Base-by-base conservation (phyloP, 2,113 vertebrate species). In the Periophthalmodon schlosseri region DNA sequence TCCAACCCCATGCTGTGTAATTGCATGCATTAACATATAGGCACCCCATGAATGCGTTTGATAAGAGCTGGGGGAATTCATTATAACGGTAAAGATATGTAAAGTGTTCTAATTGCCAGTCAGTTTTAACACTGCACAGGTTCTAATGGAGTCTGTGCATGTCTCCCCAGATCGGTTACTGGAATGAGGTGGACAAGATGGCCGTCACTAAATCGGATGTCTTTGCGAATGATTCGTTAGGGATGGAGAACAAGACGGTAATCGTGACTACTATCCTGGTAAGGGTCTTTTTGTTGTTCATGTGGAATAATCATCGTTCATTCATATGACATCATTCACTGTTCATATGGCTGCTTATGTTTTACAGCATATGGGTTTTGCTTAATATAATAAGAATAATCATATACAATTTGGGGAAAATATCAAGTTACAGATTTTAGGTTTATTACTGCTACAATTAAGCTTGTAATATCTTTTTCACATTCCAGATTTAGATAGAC, bases 151-250 rank as follows among this genome's bases (percentile, higher is more conserved):
- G 50, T 4, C 34, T 14, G 70, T 23, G 71, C 50, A 34, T 85
- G 72, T 81, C 69, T 91, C 16, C 16, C 79, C 94, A 99, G 98
- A 99, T 99, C 82, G 98, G 97, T 81, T 99, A 99, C 86, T 99
- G 98, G 98, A 99, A 97, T 87, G 98, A 99, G 93, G 93, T 96
- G 68, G 97, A 99, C 91, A 98, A 96, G 95, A 98, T 99, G 98
- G 98, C 96, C 12, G 96, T 99, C 60, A 99, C 96, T 77, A 96
- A 97, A 77, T 94, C 95, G 0, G 97, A 98, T 13, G 93, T 96
- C 18, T 95, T 96, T 67, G 92, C 95, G 77, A 99, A 99, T 65
- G 97, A 99, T 60, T 94, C 97, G 39, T 95, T 96, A 44, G 96
- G 96, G 83, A 94, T 98, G 93, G 98, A 99, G 89, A 99, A 99